A percentile compares a stretch with the other conserved stretches of the same genome.
phyloP scores from a whole-genome alignment of 2,888 invertebrate species.

The Tiliacea citrago region DNA sequence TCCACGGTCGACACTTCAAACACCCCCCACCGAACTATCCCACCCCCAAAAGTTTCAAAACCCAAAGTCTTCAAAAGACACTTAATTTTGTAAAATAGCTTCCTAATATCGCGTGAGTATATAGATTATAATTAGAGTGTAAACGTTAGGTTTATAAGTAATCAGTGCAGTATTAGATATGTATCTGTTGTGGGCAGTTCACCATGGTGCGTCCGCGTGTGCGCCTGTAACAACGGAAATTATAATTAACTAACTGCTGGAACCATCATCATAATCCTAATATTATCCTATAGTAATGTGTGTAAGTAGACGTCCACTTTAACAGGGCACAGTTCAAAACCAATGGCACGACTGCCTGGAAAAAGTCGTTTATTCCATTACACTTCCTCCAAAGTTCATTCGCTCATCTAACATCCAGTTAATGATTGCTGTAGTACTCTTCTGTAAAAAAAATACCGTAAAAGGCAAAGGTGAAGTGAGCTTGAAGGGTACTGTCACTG shows the following conservation, averaged over 20 bases:
- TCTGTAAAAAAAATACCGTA: neutral
- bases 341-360: neutral
- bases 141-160: conserved; percentile 58
- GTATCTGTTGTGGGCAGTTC: conserved; percentile 78
- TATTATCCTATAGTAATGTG: neutral
- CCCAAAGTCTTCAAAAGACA: conserved; percentile 16
- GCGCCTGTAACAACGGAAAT: conserved; percentile 80
- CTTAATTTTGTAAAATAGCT: conserved; percentile 32
- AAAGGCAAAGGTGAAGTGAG: neutral
- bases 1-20: conserved; percentile 86
- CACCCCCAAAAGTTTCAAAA: conserved; percentile 17
- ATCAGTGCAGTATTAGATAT: conserved; percentile 89
- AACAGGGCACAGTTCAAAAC: neutral
- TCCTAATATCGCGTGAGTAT: conserved; percentile 39
- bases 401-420: neutral
- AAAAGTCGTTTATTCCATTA: neutral
- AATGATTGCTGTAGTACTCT: neutral
- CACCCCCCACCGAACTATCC: conserved; percentile 62
- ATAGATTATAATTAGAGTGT: conserved; percentile 54
- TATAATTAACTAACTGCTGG: neutral
- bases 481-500: neutral
- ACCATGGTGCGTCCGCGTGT: conserved; percentile 82
- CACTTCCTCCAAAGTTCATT: neutral
- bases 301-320: neutral
- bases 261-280: neutral